phyloP scores from a whole-genome alignment of 1,140 invertebrate genomes.

The Aphelinus certus region DNA sequence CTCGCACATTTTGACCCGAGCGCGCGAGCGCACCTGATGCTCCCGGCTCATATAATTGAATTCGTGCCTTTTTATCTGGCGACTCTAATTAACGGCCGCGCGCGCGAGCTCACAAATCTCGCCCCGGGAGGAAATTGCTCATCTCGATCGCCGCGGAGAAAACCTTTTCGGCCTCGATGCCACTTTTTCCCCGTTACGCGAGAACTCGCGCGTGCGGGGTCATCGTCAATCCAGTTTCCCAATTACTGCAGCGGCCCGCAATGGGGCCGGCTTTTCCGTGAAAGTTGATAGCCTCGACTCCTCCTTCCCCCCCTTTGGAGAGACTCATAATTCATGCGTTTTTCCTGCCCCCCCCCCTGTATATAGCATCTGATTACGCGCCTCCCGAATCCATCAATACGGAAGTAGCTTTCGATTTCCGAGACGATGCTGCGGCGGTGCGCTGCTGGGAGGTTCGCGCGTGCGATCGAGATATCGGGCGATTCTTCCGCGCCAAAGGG shows the following conservation, averaged over 20 bases:
- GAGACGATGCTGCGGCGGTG: background rate
- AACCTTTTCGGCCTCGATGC: no score
- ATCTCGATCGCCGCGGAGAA: no score
- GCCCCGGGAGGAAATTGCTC: no score
- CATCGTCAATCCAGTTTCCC: constrained; percentile 1
- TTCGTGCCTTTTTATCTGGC: background rate
- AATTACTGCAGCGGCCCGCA: background rate
- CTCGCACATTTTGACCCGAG: background rate
- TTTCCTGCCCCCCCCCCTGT: no score
- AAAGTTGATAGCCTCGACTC: constrained; percentile 3
- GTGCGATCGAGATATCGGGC: no score
- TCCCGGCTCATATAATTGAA: constrained; percentile 1
- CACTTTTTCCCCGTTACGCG: constrained; percentile 1
- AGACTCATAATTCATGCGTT: background rate
- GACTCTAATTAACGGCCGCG: background rate
- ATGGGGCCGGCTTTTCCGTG: background rate
- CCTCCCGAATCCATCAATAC: no score
- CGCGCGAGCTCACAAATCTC: background rate
- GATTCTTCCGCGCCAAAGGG: background rate
- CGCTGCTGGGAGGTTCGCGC: no score
- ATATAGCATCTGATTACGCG: no score
- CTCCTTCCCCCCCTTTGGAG: background rate
- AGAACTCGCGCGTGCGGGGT: background rate
- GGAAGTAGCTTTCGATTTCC: constrained; percentile 19
- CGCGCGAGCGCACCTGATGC: background rate